Base-by-base conservation (phyloP, 2,888 invertebrate genomes). In the Hemistola chrysoprasaria region DNA sequence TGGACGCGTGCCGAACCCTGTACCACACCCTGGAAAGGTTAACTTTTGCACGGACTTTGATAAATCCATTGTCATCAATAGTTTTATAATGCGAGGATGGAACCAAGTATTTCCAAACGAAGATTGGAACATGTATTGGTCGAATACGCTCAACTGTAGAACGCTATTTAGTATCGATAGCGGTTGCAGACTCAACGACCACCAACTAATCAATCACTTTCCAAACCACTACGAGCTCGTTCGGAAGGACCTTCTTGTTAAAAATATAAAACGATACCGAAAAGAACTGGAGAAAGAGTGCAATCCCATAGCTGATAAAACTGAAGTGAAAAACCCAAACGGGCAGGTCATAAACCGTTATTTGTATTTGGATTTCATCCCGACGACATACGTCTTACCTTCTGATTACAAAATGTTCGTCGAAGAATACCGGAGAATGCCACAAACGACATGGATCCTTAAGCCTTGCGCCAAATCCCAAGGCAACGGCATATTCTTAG, bases 101-200 rank as follows among this genome's bases (percentile, higher is more conserved):
- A 84, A 91, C 7, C 94, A 95, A 76, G 97, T 78, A 2, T 92
- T 92, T 1, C 93, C 95, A 0, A 96, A 97, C 56, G 97, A 97
- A 65, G 95, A 97, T 59, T 98, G 98, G 97, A 96, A 98, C 74
- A 93, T 97, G 67, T 98, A 98, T 73, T 98, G 98, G 97, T 95
- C 97, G 0, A 94, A 94, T 39, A 96, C 97, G 1, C 93, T 94
- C 59, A 97, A 95, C 7, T 96, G 97, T 62, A 90, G 97, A 38
- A 95, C 92, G 68, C 92, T 98, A 50, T 98, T 98, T 71, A 96
- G 54, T 29, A 40, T 68, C 16, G 78, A 79, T 8, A 66, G 44
- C 20, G 69, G 71, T 0, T 61, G 59, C 37, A 63, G 78, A 25
- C 65, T 79, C 38, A 93, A 93, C 54, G 97, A 97, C 74, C 95